phyloP scores from a whole-genome alignment of 2,113 vertebrate species.

The Gallinago paraguaiae region DNA sequence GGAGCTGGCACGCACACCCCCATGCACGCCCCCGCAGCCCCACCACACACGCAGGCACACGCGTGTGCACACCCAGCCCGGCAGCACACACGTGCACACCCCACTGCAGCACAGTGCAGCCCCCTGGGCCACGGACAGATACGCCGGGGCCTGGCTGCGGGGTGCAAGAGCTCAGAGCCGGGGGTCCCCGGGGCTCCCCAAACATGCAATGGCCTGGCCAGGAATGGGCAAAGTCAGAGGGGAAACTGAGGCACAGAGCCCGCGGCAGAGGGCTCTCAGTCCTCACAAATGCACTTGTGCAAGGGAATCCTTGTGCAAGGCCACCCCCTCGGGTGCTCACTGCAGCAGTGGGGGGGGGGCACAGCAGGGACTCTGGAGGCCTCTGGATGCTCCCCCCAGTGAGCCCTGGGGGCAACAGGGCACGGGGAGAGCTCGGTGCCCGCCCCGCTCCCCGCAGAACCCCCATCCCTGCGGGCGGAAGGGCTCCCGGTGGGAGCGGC shows the following conservation, averaged over 20 bases:
- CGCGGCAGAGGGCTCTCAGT: background rate
- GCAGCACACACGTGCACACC: background rate
- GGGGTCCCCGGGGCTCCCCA: background rate
- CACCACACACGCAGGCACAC: fast-evolving
- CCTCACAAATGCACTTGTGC: fast-evolving
- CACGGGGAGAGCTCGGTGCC: background rate
- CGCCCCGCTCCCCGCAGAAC: background rate
- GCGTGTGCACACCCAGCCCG: background rate
- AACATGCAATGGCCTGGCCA: fast-evolving
- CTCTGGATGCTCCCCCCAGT: background rate
- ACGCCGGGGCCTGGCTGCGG: fast-evolving
- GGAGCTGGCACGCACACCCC: background rate
- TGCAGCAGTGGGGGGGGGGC: background rate
- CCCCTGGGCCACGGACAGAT: too few relatives aligned
- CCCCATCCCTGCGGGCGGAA: background rate
- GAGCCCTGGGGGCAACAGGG: background rate
- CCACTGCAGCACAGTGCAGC: too few relatives aligned
- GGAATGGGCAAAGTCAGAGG: fast-evolving
- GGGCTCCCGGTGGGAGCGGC: conserved; percentile 8
- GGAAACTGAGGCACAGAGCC: background rate
- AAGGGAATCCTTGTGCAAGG: background rate
- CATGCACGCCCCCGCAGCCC: background rate
- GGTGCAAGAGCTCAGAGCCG: background rate
- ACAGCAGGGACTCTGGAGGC: background rate
- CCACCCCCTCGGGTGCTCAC: fast-evolving